Evolutionary conservation across 2,888 invertebrate genomes (phyloP).

Genomic region (Atrina japonica): DNA sequence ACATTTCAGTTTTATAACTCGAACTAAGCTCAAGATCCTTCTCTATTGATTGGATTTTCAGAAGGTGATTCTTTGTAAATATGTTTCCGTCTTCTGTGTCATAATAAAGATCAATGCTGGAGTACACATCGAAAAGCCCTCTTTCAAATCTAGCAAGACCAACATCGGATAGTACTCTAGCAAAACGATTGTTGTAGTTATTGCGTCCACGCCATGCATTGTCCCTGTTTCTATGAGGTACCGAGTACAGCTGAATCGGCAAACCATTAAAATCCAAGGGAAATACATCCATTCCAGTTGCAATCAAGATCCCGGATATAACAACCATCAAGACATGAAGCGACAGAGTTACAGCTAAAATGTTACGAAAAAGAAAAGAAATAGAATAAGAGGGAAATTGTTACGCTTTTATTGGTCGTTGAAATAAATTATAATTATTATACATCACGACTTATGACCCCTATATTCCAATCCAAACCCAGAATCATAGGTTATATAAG

Average conservation of each 20-base stretch:
- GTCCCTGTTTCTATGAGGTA: constrained; percentile 60
- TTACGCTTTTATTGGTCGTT: too few relatives aligned
- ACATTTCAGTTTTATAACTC: constrained; percentile 50
- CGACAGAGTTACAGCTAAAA: constrained; percentile 57
- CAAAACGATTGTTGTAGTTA: constrained; percentile 44
- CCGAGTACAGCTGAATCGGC: constrained; percentile 65
- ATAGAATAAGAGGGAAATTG: too few relatives aligned
- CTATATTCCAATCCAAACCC: too few relatives aligned
- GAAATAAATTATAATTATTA: too few relatives aligned
- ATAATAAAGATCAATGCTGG: constrained; percentile 57
- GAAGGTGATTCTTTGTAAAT: constrained; percentile 61
- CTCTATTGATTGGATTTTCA: constrained; percentile 61
- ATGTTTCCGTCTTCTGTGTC: constrained; percentile 63
- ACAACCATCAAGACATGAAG: constrained; percentile 54
- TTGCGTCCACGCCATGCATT: constrained; percentile 60
- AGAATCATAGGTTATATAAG: too few relatives aligned
- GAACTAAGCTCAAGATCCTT: constrained; percentile 43
- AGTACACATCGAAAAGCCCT: constrained; percentile 37
- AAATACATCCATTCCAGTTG: constrained; percentile 60
- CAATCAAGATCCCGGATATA: constrained; percentile 50
- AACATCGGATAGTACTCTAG: constrained; percentile 41
- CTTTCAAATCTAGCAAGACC: constrained; percentile 26
- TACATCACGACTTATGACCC: too few relatives aligned
- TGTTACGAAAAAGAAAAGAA: not conserved
- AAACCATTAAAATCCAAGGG: constrained; percentile 65